Evolutionary conservation across 2,888 invertebrate genomes (phyloP), one percentile per base, ranked within the genome.

Genomic region (Eudemis profundana): DNA sequence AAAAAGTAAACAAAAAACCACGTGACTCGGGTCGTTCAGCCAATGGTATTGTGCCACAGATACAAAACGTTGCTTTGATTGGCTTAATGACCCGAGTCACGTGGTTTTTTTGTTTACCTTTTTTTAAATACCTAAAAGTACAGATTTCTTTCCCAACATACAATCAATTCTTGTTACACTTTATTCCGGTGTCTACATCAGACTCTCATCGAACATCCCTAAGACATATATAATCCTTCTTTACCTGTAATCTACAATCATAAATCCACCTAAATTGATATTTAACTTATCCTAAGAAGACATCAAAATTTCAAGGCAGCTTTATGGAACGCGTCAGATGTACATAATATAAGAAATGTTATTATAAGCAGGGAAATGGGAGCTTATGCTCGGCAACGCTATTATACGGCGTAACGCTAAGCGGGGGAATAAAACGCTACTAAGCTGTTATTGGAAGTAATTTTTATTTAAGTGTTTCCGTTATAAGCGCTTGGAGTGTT

Each of bases 381-480:
- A 50, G 56, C 56, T 64, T 64, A 64, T 21, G 21, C 21, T 50
- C 42, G 23, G 36, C 38, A 46, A 23, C 4, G 62, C 56, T 29
- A 49, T 63, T 56, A 63, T 56, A 42, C 57, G 8, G 23, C 38
- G 27, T 36, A 50, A 44, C 49, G 63, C 36, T 19, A 56, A 53
- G 23, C 46, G 23, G 36, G 23, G 17, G 27, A 59, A 51, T 63
- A 63, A 64, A 64, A 64, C 36, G 57, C 23, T 51, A 50, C 64
- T 49, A 44, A 64, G 50, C 57, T 51, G 42, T 44, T 64, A 64
- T 64, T 51, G 57, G 57, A 33, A 50, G 57, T 64, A 64, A 59
- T 64, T 64, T 64, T 64, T 59, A 64, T 64, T 64, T 64, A 64
- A 64, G 64, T 44, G 64, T 50, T 57, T 59, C 64, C 57, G 44